Base-by-base conservation (phyloP, 2,888 invertebrate species). In the Eristalis arbustorum region DNA sequence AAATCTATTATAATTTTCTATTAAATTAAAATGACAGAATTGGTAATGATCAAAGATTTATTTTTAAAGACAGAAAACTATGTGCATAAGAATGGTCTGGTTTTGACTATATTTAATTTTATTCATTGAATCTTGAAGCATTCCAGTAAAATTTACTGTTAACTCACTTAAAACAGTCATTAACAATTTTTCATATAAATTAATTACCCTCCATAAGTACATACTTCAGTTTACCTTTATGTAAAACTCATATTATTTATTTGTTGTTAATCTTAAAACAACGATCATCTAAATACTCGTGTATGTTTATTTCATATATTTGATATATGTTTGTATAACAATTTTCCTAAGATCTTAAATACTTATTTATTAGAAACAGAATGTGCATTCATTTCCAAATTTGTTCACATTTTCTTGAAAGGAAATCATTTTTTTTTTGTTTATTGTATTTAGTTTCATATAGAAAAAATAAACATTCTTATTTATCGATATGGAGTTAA, bases 1-100 rank as follows among this genome's bases (percentile, higher is more conserved):
- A 88, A 75, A 82, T 87, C 71, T 63, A 40, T 78, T 82, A 37
- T 67, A 75, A 82, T 71, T 78, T 82, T 28, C 28, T 23, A 61
- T 34, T 25, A 64, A 81, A 68, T 63, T 66, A 6, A 71, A 56
- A 56, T 11, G 71, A 40, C 22, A 77, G 69, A 77, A 68, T 74
- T 81, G 72, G 81, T 40, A 64, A 74, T 59, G 66, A 74, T 78
- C 74, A 67, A 56, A 64, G 11, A 37, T 73, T 80, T 61, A 31
- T 76, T 76, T 80, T 73, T 14, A 49, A 75, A 71, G 72, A 56
- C 18, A 63, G 42, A 69, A 69, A 22, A 4, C 2, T 37, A 66
- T 68, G 68, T 31, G 57, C 64, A 42, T 75, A 74, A 66, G 40
- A 13, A 37, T 64, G 28, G 40, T 40, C 25, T 25, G 61, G 28